A percentile compares a stretch with the other conserved stretches of the same genome.
These are phyloP conservation scores for Tinea semifulvella DNA, from an alignment of 2,888 invertebrate genomes.

Conservation along the genomic window DNA sequence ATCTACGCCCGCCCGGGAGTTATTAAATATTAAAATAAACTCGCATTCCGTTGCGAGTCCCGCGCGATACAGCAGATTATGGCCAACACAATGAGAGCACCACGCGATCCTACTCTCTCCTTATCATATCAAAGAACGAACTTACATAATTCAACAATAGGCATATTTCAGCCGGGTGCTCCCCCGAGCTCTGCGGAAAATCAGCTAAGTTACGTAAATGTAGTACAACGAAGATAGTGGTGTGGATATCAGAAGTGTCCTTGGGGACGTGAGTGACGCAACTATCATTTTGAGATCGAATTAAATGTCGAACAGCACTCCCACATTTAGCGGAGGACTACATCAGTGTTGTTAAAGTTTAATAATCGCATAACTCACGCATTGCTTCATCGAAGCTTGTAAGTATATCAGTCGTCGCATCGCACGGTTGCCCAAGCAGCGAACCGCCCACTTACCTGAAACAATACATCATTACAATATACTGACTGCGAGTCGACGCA, in stretches of 20 bases:
- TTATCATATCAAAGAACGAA: slow-evolving; percentile 57
- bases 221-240: background rate
- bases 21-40: slow-evolving; percentile 68
- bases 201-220: background rate
- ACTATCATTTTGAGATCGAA: background rate
- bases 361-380: slow-evolving; percentile 44
- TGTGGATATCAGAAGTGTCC: background rate
- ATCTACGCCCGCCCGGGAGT: slow-evolving; percentile 55
- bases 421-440: slow-evolving; percentile 35
- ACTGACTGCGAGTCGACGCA: slow-evolving; percentile 40
- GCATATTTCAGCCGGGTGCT: slow-evolving; percentile 16
- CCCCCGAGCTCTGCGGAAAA: slow-evolving; percentile 1
- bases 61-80: slow-evolving; percentile 61
- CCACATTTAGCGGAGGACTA: slow-evolving; percentile 17
- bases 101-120: slow-evolving; percentile 46
- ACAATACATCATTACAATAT: slow-evolving; percentile 64
- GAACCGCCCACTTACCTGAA: slow-evolving; percentile 60
- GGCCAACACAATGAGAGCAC: slow-evolving; percentile 59
- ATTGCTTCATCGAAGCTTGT: slow-evolving; percentile 40
- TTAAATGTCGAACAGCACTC: slow-evolving; percentile 2
- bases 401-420: slow-evolving; percentile 39
- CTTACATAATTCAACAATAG: slow-evolving; percentile 48
- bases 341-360: slow-evolving; percentile 27
- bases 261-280: background rate
- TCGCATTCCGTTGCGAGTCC: slow-evolving; percentile 62